Evolutionary conservation across 1,140 invertebrate species (phyloP), one percentile per base, ranked within the genome.

Genomic region (Thaumatotibia leucotreta): DNA sequence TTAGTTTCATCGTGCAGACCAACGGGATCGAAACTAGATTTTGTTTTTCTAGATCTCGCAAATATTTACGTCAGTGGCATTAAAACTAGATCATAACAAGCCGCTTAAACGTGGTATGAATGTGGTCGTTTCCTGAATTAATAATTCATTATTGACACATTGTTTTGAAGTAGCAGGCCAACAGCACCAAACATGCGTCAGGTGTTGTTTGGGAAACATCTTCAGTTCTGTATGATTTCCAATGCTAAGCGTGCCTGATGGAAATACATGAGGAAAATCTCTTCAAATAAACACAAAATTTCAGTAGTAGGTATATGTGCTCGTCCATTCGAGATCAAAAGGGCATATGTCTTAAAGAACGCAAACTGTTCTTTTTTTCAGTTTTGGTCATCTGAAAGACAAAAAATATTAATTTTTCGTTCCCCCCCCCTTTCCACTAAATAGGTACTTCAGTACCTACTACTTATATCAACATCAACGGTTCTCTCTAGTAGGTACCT

Each of bases 131-230:
- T 80, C 76, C 74, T 79, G 67, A 66, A 69, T 77, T 69, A 75
- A 83, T 84, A 75, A 82, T 82, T 79, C 79, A 81, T 77, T 74
- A 76, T 74, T 75, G 75, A 78, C 75, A 73, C 76, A 76, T 79
- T 80, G 78, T 80, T 82, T 79, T 77, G 63, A 70, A 72, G 31
- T 61, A 39, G 67, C 73, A 71, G 64, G 67, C 75, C 75, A 68
- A 77, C 72, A 64, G 14, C 52, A 31, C 52, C 27, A 45, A 45
- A 45, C 39, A 45, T 31, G 8, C 52, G 65, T 65, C 39, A 72
- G 24, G 10, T 68, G 63, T 68, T 61, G 61, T 63, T 67, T 63
- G 58, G 23, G 45, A 63, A 58, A 70, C 67, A 74, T 76, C 71
- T 76, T 54, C 64, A 62, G 31, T 64, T 64, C 23, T 61, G 22